Evolutionary conservation across 1,140 invertebrate species (phyloP).

Genomic region (Drosophila micromelanica): DNA sequence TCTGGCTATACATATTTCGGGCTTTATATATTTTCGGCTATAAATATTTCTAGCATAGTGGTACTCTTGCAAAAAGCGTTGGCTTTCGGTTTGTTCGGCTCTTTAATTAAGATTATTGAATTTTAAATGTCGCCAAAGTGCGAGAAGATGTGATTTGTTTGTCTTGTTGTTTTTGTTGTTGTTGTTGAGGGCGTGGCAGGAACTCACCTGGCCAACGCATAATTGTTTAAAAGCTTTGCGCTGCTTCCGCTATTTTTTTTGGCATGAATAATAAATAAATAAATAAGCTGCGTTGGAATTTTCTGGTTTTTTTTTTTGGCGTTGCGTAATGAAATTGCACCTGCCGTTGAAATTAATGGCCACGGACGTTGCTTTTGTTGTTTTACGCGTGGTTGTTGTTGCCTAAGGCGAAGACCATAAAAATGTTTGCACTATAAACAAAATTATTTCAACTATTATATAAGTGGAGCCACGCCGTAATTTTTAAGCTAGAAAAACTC

Average conservation of each 20-base stretch:
- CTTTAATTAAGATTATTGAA: slow-evolving; percentile 79
- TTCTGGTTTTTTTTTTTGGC: slow-evolving; percentile 26
- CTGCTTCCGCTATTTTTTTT: slow-evolving; percentile 44
- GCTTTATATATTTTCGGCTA: no score
- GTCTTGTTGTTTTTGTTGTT: neutral
- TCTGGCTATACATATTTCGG: slow-evolving; percentile 1
- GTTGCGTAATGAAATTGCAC: slow-evolving; percentile 67
- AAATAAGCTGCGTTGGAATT: slow-evolving; percentile 42
- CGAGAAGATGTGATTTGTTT: slow-evolving; percentile 27
- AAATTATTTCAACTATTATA: slow-evolving; percentile 56
- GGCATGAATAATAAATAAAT: slow-evolving; percentile 46
- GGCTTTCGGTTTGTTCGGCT: slow-evolving; percentile 19
- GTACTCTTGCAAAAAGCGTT: neutral
- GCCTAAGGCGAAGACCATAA: slow-evolving; percentile 45
- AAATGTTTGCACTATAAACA: slow-evolving; percentile 55
- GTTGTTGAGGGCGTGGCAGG: slow-evolving; percentile 2
- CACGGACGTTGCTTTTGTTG: slow-evolving; percentile 31
- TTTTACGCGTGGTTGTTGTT: slow-evolving; percentile 3
- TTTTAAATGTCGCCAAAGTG: slow-evolving; percentile 67
- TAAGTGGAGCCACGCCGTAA: slow-evolving; percentile 17
- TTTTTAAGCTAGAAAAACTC: slow-evolving; percentile 19
- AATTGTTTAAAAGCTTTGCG: slow-evolving; percentile 72
- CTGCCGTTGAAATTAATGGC: slow-evolving; percentile 64
- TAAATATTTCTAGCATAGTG: slow-evolving; percentile 1
- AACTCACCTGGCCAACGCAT: slow-evolving; percentile 49